These are phyloP conservation scores for Dryoscopus gambensis DNA, from an alignment of 2,113 vertebrate species.

Conservation along the genomic window DNA sequence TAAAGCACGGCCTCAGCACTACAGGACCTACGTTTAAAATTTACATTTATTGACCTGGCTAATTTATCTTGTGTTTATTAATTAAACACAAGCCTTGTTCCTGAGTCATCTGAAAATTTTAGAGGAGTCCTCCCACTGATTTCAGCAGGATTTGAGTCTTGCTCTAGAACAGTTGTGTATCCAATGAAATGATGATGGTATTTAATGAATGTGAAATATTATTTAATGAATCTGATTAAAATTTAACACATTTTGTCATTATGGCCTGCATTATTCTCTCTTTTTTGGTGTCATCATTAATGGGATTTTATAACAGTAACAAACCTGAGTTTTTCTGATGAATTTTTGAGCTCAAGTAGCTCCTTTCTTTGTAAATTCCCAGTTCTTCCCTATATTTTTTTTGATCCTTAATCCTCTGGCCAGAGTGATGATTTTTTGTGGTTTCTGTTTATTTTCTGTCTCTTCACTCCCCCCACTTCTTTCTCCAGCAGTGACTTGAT, in stretches of 20 bases:
- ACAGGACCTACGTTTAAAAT: background rate
- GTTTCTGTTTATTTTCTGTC: background rate
- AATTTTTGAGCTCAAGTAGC: too few species aligned
- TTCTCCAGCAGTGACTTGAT: background rate
- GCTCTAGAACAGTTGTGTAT: fast-evolving
- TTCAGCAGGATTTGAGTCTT: background rate
- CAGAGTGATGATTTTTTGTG: background rate
- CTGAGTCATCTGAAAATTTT: background rate
- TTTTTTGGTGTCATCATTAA: background rate
- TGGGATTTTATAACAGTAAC: background rate
- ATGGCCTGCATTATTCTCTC: background rate
- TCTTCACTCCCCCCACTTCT: background rate
- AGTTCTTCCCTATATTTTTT: background rate
- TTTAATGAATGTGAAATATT: background rate
- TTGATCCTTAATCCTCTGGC: background rate
- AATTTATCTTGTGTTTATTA: background rate
- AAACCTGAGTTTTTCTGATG: background rate
- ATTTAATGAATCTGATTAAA: background rate
- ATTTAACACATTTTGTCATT: background rate
- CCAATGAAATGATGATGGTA: background rate
- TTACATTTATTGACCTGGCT: background rate
- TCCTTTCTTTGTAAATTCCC: background rate
- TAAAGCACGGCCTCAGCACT: background rate
- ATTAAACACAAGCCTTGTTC: background rate
- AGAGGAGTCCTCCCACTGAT: background rate